Conservation (phyloP, 2,113 vertebrate genomes). For the Equus przewalskii region DNA sequence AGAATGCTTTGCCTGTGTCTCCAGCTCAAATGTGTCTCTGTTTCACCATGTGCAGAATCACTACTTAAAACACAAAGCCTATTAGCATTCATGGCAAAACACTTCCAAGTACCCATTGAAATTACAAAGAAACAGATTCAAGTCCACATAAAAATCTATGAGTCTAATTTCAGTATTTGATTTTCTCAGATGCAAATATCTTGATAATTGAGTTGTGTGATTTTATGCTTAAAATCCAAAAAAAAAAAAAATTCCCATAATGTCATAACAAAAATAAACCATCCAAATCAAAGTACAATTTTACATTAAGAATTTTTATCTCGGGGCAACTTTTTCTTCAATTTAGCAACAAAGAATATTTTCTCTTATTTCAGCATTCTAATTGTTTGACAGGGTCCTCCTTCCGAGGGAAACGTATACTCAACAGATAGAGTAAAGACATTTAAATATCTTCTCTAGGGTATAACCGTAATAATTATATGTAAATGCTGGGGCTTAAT, state of each 20-base stretch:
- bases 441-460: conserved; percentile 80
- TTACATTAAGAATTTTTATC: conserved; percentile 81
- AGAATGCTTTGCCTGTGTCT: background rate
- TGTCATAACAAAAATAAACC: conserved; percentile 77
- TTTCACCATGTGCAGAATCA: conserved; percentile 59
- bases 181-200: conserved; percentile 81
- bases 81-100: conserved; percentile 85
- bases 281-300: conserved; percentile 77
- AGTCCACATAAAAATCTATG: conserved; percentile 74
- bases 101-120: conserved; percentile 83
- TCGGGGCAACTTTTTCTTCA: conserved; percentile 76
- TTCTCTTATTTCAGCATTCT: conserved; percentile 46
- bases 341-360: conserved; percentile 72
- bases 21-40: background rate
- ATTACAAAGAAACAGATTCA: conserved; percentile 67
- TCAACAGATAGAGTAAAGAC: conserved; percentile 67
- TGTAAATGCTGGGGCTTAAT: conserved; percentile 75
- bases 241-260: conserved; percentile 70
- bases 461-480: conserved; percentile 78
- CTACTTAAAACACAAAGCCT: conserved; percentile 78
- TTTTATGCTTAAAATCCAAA: conserved; percentile 77
- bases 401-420: conserved; percentile 53
- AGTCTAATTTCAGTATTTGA: conserved; percentile 76
- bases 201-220: conserved; percentile 76
- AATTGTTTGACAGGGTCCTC: conserved; percentile 71